Conservation (phyloP, 2,888 invertebrate genomes). For the Chelonus formosanus region DNA sequence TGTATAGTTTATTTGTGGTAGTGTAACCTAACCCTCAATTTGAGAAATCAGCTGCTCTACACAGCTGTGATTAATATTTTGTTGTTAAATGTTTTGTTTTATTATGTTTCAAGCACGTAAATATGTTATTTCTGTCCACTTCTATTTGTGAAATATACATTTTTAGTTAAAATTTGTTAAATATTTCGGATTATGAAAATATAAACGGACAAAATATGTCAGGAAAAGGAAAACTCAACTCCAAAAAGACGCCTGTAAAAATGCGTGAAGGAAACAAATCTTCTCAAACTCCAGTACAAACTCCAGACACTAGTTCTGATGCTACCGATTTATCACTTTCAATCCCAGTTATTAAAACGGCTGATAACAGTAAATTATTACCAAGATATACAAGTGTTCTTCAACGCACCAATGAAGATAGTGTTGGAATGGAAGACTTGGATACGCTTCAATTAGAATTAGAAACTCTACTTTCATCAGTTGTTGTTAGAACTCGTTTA, state of each 20-base stretch:
- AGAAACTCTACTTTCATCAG: constrained; percentile 84
- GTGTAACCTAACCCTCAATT: no score
- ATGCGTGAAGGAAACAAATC: constrained; percentile 56
- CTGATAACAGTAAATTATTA: constrained; percentile 74
- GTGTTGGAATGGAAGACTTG: constrained; percentile 86
- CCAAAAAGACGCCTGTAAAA: constrained; percentile 58
- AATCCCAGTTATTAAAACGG: constrained; percentile 74
- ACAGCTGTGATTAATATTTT: no score
- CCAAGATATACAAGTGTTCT: constrained; percentile 71
- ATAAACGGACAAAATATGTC: constrained; percentile 50
- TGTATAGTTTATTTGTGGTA: no score
- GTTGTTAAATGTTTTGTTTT: no score
- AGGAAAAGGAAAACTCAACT: constrained; percentile 61
- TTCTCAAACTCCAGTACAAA: constrained; percentile 47
- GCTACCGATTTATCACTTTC: constrained; percentile 53
- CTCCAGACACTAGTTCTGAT: constrained; percentile 54
- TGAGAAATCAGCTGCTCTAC: no score
- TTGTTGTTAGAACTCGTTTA: constrained; percentile 80
- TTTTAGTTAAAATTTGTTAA: no score
- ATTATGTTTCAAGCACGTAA: no score
- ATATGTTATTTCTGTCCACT: no score
- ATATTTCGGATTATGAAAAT: not conserved
- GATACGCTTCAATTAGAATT: constrained; percentile 87
- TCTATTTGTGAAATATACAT: no score
- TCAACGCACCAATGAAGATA: constrained; percentile 76